phyloP scores from a whole-genome alignment of 1,140 invertebrate genomes.

The Aphis gossypii region DNA sequence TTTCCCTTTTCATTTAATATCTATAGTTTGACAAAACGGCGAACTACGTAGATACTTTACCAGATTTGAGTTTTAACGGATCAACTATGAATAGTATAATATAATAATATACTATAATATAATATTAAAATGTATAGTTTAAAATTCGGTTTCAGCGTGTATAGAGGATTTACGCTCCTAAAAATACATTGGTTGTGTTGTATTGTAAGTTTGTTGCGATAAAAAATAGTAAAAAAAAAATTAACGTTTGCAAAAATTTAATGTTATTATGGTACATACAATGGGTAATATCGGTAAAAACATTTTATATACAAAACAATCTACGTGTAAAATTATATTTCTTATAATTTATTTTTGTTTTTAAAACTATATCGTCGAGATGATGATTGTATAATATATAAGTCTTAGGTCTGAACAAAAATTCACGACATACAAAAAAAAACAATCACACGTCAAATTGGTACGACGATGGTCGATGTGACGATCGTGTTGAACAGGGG shows the following conservation, averaged over 20 bases:
- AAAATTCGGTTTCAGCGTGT: background rate
- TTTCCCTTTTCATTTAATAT: background rate
- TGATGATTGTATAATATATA: background rate
- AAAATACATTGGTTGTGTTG: background rate
- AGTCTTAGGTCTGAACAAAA: background rate
- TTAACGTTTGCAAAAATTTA: background rate
- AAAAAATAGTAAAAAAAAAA: background rate
- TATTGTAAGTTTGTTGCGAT: background rate
- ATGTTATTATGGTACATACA: background rate
- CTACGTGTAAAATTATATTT: background rate
- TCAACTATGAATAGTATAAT: background rate
- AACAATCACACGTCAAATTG: background rate
- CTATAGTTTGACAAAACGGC: background rate
- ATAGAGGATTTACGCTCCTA: background rate
- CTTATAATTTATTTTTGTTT: background rate
- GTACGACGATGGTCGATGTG: background rate
- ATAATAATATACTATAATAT: background rate
- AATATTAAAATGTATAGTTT: background rate
- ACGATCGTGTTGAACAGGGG: background rate
- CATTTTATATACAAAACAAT: background rate
- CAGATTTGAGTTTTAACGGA: background rate
- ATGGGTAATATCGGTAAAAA: background rate
- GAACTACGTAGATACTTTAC: background rate
- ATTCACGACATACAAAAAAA: background rate
- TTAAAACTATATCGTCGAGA: background rate